Evolutionary conservation across 2,888 invertebrate species (phyloP), one percentile per base, ranked within the genome.

Genomic region (Schizotus pectinicornis): DNA sequence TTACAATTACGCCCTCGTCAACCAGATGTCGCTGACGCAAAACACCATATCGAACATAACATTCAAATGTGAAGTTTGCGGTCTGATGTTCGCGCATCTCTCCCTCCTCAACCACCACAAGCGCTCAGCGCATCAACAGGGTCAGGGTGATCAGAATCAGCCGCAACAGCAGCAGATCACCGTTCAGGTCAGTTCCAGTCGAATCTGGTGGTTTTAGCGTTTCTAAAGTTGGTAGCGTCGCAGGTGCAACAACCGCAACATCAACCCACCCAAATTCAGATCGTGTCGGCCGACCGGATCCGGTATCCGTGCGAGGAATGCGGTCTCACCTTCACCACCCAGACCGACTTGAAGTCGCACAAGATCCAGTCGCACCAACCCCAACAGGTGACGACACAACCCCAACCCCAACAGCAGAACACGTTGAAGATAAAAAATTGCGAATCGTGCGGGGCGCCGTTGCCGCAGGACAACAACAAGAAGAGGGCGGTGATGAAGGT

Each of bases 31-130:
- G 70, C 83, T 92, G 58, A 88, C 90, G 13, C 87, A 89, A 74
- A 89, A 89, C 71, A 86, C 89, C 54, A 88, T 89, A 74, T 88
- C 90, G 9, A 92, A 91, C 74, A 91, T 92, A 22, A 91, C 91
- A 68, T 93, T 92, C 77, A 94, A 93, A 80, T 93, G 93, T 79
- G 93, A 94, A 78, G 89, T 92, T 6, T 93, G 93, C 74, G 92
- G 92, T 39, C 81, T 92, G 59, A 92, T 92, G 84, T 94, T 93
- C 77, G 90, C 90, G 0, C 92, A 93, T 75, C 83, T 92, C 63
- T 87, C 90, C 42, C 78, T 92, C 56, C 80, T 93, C n/a, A 92
- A 91, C 80, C 91, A 93, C 72, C 93, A 93, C 78, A 94, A 93
- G 81, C 85, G 92, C 67, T 22, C 22, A 5, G 88, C 90, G 73